Evolutionary conservation across 2,113 vertebrate genomes (phyloP), one percentile per base, ranked within the genome.

Genomic region (Leiothrix lutea): DNA sequence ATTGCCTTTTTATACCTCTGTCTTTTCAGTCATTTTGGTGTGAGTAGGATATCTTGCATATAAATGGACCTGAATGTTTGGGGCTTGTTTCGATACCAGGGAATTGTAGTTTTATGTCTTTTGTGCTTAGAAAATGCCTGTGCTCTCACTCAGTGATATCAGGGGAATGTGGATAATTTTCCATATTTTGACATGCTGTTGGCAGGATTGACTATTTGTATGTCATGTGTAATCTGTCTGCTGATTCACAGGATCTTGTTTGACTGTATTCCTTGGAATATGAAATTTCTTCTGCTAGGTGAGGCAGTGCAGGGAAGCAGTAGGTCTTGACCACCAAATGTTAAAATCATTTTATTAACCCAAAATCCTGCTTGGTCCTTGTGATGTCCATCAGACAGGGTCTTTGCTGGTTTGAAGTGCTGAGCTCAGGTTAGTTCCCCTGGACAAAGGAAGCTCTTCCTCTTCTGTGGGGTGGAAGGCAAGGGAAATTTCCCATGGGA

Each of bases 301-400:
- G 54, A 58, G 58, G 42, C 69, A 26, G 15, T n/a, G 26, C 33
- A 70, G 50, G 23, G 29, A 47, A 56, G 50, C 31, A 66, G 54
- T 31, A 44, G 28, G 8, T 56, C 40, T 71, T 53, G 38, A 67
- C 20, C 31, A 36, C 44, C 56, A 35, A 22, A 18, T 10, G 5
- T 35, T 84, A 36, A 60, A 42, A 57, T 60, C 0, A 5, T 62
- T 64, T 14, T 1, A 33, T 40, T 57, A 42, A 24, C 4, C 21
- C 28, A 6, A 14, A 35, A 40, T 70, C 24, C 29, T 36, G 0
- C 23, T 17, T 31, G 36, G 9, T n/a, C 5, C 25, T 8, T 11
- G n/a, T 10, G 19, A 15, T 60, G 26, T 58, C 25, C 4, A 1
- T n/a, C 1, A 4, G 8, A 11, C 33, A 8, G 28, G 12, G 9